Conservation (phyloP, 1,140 invertebrate species). For the Solenopsis invicta region DNA sequence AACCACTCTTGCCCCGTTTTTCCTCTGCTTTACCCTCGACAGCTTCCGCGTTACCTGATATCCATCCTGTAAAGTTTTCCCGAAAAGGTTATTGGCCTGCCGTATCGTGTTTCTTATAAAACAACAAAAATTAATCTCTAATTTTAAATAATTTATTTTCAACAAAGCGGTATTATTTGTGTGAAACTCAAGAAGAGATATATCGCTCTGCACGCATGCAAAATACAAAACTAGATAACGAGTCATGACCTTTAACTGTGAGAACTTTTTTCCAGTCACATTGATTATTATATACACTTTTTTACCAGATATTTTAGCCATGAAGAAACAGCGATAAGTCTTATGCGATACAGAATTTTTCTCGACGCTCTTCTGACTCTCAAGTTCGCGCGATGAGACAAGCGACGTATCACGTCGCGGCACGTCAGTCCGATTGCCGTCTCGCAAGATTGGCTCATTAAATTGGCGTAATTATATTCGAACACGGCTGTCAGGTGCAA, state of each 20-base stretch:
- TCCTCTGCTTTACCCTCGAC: constrained; percentile 17
- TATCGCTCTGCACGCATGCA: too few species aligned
- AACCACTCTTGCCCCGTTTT: constrained; percentile 30
- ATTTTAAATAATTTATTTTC: constrained; percentile 8
- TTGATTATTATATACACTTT: neutral
- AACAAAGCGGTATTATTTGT: neutral
- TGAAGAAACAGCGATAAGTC: neutral
- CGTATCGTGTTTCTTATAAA: neutral
- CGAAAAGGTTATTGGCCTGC: neutral
- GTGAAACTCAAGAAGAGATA: neutral
- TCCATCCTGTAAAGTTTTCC: neutral
- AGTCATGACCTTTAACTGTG: neutral
- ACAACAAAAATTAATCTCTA: neutral
- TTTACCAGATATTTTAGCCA: neutral
- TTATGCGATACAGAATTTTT: neutral
- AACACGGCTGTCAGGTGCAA: constrained; percentile 41
- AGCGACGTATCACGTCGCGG: neutral
- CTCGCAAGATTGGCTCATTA: constrained; percentile 32
- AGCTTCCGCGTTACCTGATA: constrained; percentile 22
- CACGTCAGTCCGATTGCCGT: neutral
- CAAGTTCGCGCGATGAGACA: neutral
- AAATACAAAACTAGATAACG: neutral
- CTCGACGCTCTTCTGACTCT: neutral
- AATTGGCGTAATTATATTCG: constrained; percentile 48
- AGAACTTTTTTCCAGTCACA: neutral